Evolutionary conservation across 2,113 vertebrate genomes (phyloP).

Genomic region (Urocynchramus pylzowi): DNA sequence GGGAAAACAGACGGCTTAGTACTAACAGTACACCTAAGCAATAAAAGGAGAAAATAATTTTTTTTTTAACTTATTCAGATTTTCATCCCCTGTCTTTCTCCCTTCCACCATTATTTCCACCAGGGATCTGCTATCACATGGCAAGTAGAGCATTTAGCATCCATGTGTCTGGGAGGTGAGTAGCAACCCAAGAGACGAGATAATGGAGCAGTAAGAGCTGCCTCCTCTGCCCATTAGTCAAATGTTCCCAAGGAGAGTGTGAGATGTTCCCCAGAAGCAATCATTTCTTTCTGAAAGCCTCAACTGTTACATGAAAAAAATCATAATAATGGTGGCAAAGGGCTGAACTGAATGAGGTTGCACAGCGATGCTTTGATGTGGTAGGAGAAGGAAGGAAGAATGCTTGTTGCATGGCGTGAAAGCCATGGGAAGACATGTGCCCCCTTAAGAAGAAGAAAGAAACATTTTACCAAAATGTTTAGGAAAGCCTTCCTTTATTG

Average conservation of each 20-base stretch:
- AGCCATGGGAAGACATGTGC: neutral
- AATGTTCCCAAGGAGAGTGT: constrained; percentile 12
- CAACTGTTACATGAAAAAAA: neutral
- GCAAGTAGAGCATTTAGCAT: neutral
- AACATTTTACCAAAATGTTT: constrained; percentile 25
- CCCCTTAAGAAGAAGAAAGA: constrained; percentile 14
- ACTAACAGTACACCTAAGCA: neutral
- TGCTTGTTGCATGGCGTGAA: neutral
- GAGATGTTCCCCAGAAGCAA: constrained; percentile 22
- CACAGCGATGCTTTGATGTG: neutral
- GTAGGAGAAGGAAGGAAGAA: constrained; percentile 3
- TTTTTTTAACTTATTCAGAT: neutral
- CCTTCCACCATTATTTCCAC: neutral
- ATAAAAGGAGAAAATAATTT: neutral
- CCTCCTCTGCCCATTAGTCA: constrained; percentile 39
- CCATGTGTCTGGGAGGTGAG: neutral
- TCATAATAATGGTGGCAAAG: neutral
- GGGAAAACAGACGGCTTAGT: neutral
- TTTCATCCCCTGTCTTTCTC: neutral
- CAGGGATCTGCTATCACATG: neutral
- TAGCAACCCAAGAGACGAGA: constrained; percentile 30
- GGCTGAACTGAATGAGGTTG: neutral
- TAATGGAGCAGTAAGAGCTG: constrained; percentile 50
- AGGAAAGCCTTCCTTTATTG: neutral
- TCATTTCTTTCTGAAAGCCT: constrained; percentile 26